Evolutionary conservation across 2,888 invertebrate species (phyloP), one percentile per base, ranked within the genome.

Genomic region (Eretmocerus hayati): DNA sequence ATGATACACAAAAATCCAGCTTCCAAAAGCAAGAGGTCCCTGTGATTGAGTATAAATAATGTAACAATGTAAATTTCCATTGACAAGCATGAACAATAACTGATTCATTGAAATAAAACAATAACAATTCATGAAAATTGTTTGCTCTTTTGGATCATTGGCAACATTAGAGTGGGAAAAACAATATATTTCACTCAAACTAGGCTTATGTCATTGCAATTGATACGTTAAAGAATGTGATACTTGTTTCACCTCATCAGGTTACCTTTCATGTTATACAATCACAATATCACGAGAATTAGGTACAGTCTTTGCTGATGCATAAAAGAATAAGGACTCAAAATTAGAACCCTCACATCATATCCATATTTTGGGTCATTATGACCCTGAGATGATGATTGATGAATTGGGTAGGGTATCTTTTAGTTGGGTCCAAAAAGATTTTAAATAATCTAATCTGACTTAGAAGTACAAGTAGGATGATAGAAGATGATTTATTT

Each of bases 21-120:
- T 72, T 89, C 89, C 52, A 88, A 65, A 23, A 89, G 72, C 30
- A 89, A 73, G 51, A 79, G 77, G 68, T 89, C 89, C 81, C 85
- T 85, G 60, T 35, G 35, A 5, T 15, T 4, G 13, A 4, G 13
- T 3, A 31, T n/a, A 18, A 35, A 18, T 15, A 18, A 15, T 15
- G 35, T 35, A 35, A 35, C 35, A 35, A 13, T 3, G 15, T 15
- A 35, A 35, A 35, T 8, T 35, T 41, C 15, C 32, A 41, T 37
- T 41, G 6, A 32, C 40, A n/a, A n/a, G n/a, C n/a, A n/a, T n/a
- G n/a, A n/a, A n/a, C n/a, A n/a, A n/a, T 9, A 30, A 30, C 13
- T 30, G 8, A 30, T 9, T 30, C 30, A 30, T 30, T 9, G 13
- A 30, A 9, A 30, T 9, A 30, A 30, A 30, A 30, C 8, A 30